phyloP scores from a whole-genome alignment of 2,113 vertebrate genomes.

The Crotophaga sulcirostris region DNA sequence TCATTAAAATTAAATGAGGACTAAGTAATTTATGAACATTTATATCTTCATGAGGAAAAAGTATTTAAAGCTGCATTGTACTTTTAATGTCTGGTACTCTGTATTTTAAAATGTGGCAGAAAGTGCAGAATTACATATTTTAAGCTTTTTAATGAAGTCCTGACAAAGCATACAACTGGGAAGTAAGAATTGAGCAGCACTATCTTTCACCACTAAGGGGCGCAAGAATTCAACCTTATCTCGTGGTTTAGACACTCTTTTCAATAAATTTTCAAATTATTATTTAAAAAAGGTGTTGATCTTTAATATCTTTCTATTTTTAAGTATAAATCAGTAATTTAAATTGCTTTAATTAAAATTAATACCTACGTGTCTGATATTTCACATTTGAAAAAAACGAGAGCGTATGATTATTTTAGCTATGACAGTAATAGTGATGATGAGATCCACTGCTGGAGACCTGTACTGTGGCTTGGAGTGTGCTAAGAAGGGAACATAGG shows the following conservation, averaged over 20 bases:
- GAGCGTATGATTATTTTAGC: background rate
- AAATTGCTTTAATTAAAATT: background rate
- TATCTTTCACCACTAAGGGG: conserved; percentile 35
- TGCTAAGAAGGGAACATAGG: background rate
- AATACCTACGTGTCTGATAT: background rate
- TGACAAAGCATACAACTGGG: accelerated
- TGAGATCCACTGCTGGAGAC: background rate
- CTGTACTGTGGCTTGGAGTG: accelerated
- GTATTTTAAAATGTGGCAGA: background rate
- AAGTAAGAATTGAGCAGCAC: background rate
- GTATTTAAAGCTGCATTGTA: background rate
- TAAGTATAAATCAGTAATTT: background rate
- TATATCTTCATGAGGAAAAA: background rate
- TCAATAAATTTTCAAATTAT: background rate
- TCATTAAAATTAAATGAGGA: background rate
- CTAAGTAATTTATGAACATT: background rate
- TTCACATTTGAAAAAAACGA: background rate
- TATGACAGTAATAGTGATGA: background rate
- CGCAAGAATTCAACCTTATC: background rate
- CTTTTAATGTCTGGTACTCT: background rate
- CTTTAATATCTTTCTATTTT: background rate
- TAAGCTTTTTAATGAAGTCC: background rate
- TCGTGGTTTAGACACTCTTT: accelerated
- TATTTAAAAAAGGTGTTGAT: accelerated
- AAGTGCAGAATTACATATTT: background rate